Conservation (phyloP, 2,113 vertebrate species). For the Neogobius melanostomus region DNA sequence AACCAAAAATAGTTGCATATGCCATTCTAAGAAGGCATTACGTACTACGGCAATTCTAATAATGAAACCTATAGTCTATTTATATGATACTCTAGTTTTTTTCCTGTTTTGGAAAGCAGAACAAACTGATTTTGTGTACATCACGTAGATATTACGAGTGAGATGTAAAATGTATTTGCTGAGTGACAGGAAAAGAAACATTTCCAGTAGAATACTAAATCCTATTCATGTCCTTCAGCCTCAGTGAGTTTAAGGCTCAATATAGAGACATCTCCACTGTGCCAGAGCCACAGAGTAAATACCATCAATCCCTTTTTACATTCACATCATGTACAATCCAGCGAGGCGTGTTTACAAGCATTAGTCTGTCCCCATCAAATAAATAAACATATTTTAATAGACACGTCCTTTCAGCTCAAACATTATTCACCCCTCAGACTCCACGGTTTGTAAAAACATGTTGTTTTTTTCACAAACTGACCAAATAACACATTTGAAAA, state of each 20-base stretch:
- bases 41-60: not conserved
- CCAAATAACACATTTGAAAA: slow-evolving; percentile 11
- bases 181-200: slow-evolving; percentile 38
- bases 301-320: slow-evolving; percentile 22
- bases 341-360: too few relatives aligned
- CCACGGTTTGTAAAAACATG: slow-evolving; percentile 31
- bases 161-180: slow-evolving; percentile 46
- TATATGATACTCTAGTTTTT: not conserved
- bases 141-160: slow-evolving; percentile 31
- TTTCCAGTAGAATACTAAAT: slow-evolving; percentile 46
- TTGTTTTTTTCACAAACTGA: slow-evolving; percentile 38
- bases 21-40: too few relatives aligned
- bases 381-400: not conserved
- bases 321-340: not conserved
- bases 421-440: slow-evolving; percentile 6
- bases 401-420: slow-evolving; percentile 12
- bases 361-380: too few relatives aligned
- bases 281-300: slow-evolving; percentile 39
- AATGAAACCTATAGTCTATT: not conserved
- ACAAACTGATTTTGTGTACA: not conserved
- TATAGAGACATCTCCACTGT: slow-evolving; percentile 40
- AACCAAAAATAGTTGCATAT: not conserved
- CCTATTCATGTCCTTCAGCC: slow-evolving; percentile 30
- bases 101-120: not conserved
- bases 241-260: slow-evolving; percentile 1